Evolutionary conservation across 2,797 vertebrate genomes (phyloP).

Genomic region (Lacerta bilineata): DNA sequence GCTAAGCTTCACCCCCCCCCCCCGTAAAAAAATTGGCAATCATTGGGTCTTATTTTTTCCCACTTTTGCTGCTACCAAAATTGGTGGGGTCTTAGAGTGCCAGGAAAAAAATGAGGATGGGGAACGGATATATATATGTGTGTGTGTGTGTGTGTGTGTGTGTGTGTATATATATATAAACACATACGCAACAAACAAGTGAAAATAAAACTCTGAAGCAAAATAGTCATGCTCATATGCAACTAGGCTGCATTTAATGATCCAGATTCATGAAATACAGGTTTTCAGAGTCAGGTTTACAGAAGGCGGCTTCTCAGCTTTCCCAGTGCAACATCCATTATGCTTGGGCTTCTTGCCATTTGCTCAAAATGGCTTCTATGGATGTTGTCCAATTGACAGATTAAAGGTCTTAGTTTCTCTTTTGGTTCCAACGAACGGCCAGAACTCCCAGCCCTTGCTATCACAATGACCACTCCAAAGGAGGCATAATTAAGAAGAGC

Average conservation of each 20-base stretch:
- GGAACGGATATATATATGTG: too few species aligned
- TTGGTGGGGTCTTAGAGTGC: too few species aligned
- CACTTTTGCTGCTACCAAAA: too few species aligned
- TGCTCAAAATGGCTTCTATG: background rate
- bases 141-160: too few species aligned
- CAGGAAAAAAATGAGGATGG: too few species aligned
- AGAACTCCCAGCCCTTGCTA: background rate
- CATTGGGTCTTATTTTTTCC: too few species aligned
- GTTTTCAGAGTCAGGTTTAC: constrained; percentile 19
- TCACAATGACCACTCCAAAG: background rate
- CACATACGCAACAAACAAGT: background rate
- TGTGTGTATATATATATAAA: too few species aligned
- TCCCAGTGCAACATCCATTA: rapidly evolving
- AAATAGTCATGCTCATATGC: background rate
- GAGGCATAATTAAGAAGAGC: background rate
- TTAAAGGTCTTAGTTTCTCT: background rate
- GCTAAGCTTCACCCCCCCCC: too few species aligned
- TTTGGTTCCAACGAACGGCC: background rate
- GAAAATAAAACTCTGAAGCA: background rate
- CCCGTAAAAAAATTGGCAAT: too few species aligned
- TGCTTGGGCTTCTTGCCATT: background rate
- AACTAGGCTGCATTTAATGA: rapidly evolving
- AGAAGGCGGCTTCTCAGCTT: rapidly evolving
- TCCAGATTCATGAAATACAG: background rate
- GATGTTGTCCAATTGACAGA: background rate